Percentiles rank a stretch among this genome's conserved stretches.
phyloP scores from a whole-genome alignment of 2,113 vertebrate species.

The Notiomystis cincta region DNA sequence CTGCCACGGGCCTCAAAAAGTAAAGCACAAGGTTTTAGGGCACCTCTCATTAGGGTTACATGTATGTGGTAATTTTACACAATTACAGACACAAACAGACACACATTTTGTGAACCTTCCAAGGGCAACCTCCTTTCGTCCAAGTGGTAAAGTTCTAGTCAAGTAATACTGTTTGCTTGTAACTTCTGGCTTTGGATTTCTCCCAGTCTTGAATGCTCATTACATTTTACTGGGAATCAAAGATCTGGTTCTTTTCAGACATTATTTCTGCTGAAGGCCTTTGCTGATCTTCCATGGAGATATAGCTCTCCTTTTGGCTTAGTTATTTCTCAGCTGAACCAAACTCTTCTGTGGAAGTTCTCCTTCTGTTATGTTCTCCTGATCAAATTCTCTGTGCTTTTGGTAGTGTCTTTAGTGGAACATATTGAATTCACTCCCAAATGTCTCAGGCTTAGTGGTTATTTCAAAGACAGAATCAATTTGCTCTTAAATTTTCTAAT shows the following conservation, averaged over 20 bases:
- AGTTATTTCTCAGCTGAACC: background rate
- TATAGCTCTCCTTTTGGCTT: background rate
- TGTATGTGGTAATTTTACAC: background rate
- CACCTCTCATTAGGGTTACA: background rate
- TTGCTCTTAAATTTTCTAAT: background rate
- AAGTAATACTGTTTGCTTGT: background rate
- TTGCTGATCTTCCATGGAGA: background rate
- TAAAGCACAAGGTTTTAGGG: background rate
- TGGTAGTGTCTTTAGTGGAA: background rate
- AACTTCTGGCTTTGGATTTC: background rate
- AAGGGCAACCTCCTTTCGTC: background rate
- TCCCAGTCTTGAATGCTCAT: background rate
- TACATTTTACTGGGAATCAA: background rate
- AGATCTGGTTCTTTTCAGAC: background rate
- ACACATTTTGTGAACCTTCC: background rate
- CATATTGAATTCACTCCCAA: background rate
- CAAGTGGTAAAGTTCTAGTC: background rate
- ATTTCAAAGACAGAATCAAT: background rate
- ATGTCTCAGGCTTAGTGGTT: background rate
- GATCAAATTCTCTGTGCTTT: background rate
- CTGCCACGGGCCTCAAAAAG: background rate
- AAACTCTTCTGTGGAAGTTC: background rate
- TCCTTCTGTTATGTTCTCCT: background rate
- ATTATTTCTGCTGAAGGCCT: background rate
- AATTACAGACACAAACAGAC: background rate